Conservation (phyloP, 2,888 invertebrate species). For the Melipona bicolor region DNA sequence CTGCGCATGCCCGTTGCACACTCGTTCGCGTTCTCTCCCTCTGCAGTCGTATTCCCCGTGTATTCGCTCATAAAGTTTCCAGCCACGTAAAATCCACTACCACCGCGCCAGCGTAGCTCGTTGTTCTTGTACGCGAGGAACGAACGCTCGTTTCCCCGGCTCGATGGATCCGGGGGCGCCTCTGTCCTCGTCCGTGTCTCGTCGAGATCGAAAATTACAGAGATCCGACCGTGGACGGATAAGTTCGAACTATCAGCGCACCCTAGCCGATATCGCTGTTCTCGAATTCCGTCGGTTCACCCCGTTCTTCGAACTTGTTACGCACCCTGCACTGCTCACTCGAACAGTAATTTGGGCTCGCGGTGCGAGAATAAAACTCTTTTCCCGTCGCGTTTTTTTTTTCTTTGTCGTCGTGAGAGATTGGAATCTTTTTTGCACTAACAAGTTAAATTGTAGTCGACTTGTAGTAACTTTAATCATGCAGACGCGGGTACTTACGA, state of each 20-base stretch:
- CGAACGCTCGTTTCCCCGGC: slow-evolving; percentile 13
- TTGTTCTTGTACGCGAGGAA: slow-evolving; percentile 9
- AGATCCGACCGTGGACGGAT: slow-evolving; percentile 58
- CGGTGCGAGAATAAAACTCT: background rate
- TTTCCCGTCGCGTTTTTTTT: too few species aligned
- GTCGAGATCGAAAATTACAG: slow-evolving; percentile 69
- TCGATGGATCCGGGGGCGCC: slow-evolving; percentile 10
- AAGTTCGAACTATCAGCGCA: slow-evolving; percentile 20
- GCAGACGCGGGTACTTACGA: too few species aligned
- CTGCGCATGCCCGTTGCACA: slow-evolving; percentile 78
- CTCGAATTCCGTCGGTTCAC: slow-evolving; percentile 36
- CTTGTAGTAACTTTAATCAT: too few species aligned
- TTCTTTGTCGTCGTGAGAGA: too few species aligned
- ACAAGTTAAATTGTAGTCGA: too few species aligned
- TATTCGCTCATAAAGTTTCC: slow-evolving; percentile 60
- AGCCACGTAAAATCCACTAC: slow-evolving; percentile 58
- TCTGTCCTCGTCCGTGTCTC: slow-evolving; percentile 44
- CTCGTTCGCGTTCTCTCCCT: slow-evolving; percentile 42
- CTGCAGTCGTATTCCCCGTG: slow-evolving; percentile 37
- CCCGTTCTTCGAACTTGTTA: slow-evolving; percentile 18
- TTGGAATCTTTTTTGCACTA: too few species aligned
- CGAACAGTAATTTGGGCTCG: slow-evolving; percentile 49
- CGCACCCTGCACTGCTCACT: slow-evolving; percentile 25
- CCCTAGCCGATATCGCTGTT: slow-evolving; percentile 35
- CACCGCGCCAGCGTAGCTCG: slow-evolving; percentile 40